A percentile compares a stretch with the other conserved stretches of the same genome.
Conservation (phyloP, 2,888 invertebrate genomes). For the Cylloceria caligata region DNA sequence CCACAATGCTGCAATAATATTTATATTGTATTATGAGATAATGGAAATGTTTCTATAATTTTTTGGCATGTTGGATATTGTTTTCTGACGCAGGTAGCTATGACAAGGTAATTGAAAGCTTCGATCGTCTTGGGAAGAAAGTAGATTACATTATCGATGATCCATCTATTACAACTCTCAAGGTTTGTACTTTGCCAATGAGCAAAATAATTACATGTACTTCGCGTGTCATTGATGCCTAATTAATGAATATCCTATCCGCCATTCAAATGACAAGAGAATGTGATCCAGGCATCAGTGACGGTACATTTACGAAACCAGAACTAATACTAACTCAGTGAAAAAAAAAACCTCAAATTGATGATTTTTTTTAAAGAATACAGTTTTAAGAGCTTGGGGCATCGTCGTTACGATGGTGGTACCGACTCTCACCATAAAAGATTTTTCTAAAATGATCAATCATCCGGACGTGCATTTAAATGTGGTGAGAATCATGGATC, state of each 20-base stretch:
- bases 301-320: no score
- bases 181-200: slow-evolving; percentile 67
- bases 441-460: slow-evolving; percentile 77
- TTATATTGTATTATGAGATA: no score
- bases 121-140: slow-evolving; percentile 74
- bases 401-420: slow-evolving; percentile 73
- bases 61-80: no score
- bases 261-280: no score
- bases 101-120: slow-evolving; percentile 72
- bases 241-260: no score
- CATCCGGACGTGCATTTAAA: slow-evolving; percentile 78
- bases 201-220: no score
- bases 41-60: no score
- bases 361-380: slow-evolving; percentile 70
- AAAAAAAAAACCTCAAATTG: not conserved
- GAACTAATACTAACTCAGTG: not conserved
- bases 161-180: slow-evolving; percentile 73
- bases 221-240: no score
- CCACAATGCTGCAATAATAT: no score
- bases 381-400: slow-evolving; percentile 76
- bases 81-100: slow-evolving; percentile 70
- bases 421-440: slow-evolving; percentile 75
- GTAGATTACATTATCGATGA: slow-evolving; percentile 75
- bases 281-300: no score
- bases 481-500: slow-evolving; percentile 67